Base-by-base conservation (phyloP, 2,797 vertebrate genomes). In the Leptoclinus maculatus region DNA sequence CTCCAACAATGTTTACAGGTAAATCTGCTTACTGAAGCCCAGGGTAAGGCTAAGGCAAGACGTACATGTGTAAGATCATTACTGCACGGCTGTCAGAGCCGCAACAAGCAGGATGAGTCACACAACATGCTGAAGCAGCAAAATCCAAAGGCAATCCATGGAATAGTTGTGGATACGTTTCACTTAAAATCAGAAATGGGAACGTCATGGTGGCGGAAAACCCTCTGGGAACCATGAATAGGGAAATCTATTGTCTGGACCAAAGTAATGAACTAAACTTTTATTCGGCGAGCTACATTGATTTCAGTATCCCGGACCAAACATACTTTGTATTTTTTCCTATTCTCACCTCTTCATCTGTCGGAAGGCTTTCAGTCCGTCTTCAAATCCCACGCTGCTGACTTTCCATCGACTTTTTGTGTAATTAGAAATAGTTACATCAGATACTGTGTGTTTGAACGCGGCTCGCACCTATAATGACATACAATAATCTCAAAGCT, bases 401-500 rank as follows among this genome's bases (percentile, higher is more conserved):
- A 86, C 84, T 86, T 87, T 79, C 59, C 67, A 25, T 5, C 78
- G 77, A 89, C 80, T 84, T 83, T 17, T 70, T 60, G 14, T 58
- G 78, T 80, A 82, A 89, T 86, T 74, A 76, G 32, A 78, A 74
- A 59, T 8, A 17, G 16, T 83, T 83, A 60, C 76, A 82, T 82
- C 79, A 70, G 32, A 71, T 36, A 80, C 6, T 39, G 57, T 59
- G 75, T 71, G 51, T 36, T 82, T 56, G 19, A 68, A 78, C 3
- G 19, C 29, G 38, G 54, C 29, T 36, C 56, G 74, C 56, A 82
- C 81, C 66, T 78, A 62, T 75, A 83, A 86, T 78, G 78, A 84
- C 80, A 32, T 19, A 45, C 43, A 82, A 74, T 85, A 73, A 82
- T 89, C 82, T 83, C 69, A 82, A 78, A 87, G 85, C 83, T 65